Conservation (phyloP, 2,113 vertebrate genomes). For the Podiceps cristatus region DNA sequence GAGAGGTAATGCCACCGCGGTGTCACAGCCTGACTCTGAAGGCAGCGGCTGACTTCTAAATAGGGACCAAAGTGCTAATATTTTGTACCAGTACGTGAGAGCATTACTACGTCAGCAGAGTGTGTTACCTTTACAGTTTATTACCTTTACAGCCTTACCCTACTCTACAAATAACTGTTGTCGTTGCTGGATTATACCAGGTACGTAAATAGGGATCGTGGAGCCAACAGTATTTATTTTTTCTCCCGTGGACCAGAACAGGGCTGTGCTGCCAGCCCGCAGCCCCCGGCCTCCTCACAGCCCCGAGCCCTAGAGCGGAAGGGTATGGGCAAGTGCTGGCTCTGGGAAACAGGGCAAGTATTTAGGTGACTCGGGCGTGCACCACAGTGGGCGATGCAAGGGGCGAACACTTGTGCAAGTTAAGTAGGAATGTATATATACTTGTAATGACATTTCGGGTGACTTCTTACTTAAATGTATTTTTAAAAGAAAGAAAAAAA, state of each 20-base stretch:
- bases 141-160: not conserved
- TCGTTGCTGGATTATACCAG: not conserved
- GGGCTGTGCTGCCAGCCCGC: no score
- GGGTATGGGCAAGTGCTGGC: accelerated
- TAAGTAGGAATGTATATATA: accelerated
- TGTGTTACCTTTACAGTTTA: not conserved
- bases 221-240: not conserved
- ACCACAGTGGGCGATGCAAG: not conserved
- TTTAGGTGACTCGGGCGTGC: accelerated
- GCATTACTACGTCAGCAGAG: not conserved
- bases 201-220: not conserved
- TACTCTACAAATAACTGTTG: not conserved
- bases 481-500: not conserved
- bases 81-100: not conserved
- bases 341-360: not conserved
- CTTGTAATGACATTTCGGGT: not conserved
- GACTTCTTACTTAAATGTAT: not conserved
- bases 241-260: not conserved
- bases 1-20: accelerated
- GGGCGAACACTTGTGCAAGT: accelerated
- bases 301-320: not conserved
- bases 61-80: not conserved
- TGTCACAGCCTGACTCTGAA: not conserved
- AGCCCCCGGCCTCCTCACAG: not conserved
- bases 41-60: not conserved